Evolutionary conservation across 2,888 invertebrate species (phyloP).

Genomic region (Eutolmus rufibarbis): DNA sequence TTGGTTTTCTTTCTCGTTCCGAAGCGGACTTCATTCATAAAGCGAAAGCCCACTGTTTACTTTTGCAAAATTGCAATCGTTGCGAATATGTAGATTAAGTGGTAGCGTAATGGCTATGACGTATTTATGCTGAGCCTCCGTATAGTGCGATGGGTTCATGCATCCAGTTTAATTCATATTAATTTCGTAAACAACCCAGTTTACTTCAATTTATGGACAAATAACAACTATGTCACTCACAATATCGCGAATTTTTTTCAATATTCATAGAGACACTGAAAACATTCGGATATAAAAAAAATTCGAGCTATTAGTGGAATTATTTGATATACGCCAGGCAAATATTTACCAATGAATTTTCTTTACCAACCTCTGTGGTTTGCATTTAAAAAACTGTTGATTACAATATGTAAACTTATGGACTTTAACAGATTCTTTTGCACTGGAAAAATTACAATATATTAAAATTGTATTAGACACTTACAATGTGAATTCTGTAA

Average conservation of each 20-base stretch:
- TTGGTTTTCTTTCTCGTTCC: constrained; percentile 46
- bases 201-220: background rate
- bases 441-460: too few species aligned
- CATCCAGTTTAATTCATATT: background rate
- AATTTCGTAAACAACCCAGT: background rate
- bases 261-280: background rate
- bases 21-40: constrained; percentile 51
- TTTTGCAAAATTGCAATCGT: constrained; percentile 36
- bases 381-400: background rate
- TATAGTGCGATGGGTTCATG: background rate
- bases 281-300: background rate
- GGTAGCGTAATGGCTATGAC: constrained; percentile 25
- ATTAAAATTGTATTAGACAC: too few species aligned
- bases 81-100: constrained; percentile 38
- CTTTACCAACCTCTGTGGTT: background rate
- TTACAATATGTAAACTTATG: background rate
- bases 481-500: too few species aligned
- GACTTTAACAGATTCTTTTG: too few species aligned
- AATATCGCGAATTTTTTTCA: background rate
- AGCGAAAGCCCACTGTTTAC: constrained; percentile 41
- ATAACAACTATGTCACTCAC: background rate
- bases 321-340: background rate
- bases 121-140: background rate
- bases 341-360: background rate
- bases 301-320: background rate